These are phyloP conservation scores for Spilosoma lubricipeda DNA, from an alignment of 2,888 invertebrate species.

Conservation along the genomic window DNA sequence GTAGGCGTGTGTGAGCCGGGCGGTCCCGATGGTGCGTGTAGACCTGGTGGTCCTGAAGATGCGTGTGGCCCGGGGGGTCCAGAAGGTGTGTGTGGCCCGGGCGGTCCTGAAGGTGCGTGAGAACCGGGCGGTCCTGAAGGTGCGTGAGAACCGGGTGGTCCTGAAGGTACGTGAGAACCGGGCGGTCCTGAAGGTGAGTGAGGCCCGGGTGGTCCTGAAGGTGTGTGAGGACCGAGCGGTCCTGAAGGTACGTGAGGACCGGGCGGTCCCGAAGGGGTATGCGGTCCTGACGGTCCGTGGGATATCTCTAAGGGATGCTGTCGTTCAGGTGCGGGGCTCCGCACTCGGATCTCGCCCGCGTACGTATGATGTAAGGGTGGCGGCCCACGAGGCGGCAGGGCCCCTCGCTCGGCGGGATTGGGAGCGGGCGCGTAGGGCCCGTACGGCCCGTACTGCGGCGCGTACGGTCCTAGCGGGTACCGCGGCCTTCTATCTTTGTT, in stretches of 20 bases:
- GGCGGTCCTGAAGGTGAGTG: neutral
- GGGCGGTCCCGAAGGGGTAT: neutral
- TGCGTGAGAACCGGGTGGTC: neutral
- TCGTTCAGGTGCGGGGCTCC: constrained; percentile 62
- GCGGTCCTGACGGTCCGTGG: constrained; percentile 46
- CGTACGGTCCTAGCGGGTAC: constrained; percentile 81
- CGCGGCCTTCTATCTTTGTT: constrained; percentile 77
- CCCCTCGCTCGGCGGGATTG: constrained; percentile 36
- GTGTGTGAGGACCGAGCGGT: neutral
- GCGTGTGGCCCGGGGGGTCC: neutral
- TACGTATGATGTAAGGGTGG: constrained; percentile 41
- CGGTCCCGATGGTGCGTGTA: neutral
- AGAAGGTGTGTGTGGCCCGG: neutral
- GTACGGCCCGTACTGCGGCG: constrained; percentile 80
- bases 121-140: neutral
- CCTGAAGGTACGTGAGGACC: too few species aligned
- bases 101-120: neutral
- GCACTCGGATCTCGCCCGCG: constrained; percentile 25
- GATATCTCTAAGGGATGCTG: constrained; percentile 54
- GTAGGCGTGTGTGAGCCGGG: neutral
- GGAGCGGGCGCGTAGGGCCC: constrained; percentile 75
- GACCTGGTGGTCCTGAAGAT: neutral
- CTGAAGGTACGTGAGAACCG: neutral
- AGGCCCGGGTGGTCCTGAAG: neutral
- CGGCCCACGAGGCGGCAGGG: constrained; percentile 35